phyloP scores from a whole-genome alignment of 92 coral and sea anemone species.

The Umimayanthus chanpuru region DNA sequence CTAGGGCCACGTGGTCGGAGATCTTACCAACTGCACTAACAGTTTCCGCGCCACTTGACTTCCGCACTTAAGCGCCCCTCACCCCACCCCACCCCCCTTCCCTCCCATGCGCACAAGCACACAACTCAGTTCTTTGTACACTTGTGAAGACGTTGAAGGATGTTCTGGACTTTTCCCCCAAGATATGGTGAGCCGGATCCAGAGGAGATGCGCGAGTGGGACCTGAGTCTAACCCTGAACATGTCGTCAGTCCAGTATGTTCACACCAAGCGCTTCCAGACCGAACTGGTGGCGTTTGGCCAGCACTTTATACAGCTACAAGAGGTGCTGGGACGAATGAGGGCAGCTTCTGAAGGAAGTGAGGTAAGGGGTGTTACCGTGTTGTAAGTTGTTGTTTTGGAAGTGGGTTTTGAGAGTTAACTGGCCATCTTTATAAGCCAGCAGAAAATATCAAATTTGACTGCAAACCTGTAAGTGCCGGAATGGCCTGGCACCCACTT shows the following conservation, averaged over 20 bases:
- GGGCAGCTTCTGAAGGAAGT: constrained; percentile 93
- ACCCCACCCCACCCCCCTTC: background rate
- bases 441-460: too few relatives aligned
- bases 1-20: too few relatives aligned
- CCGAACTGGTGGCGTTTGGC: constrained; percentile 92
- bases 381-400: background rate
- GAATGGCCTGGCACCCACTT: too few relatives aligned
- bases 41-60: too few relatives aligned
- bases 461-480: too few relatives aligned
- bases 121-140: background rate
- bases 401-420: background rate
- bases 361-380: constrained; percentile 57
- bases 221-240: constrained; percentile 82
- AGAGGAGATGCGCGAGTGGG: constrained; percentile 70
- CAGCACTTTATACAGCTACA: constrained; percentile 94
- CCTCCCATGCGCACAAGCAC: background rate
- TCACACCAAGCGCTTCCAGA: constrained; percentile 95
- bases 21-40: too few relatives aligned
- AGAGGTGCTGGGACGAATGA: constrained; percentile 95
- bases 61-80: background rate
- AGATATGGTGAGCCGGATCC: constrained; percentile 93
- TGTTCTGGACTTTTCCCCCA: background rate
- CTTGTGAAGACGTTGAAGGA: background rate
- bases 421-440: too few relatives aligned
- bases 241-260: constrained; percentile 99